A percentile compares a stretch with the other conserved stretches of the same genome.
Conservation (phyloP, 2,797 vertebrate species). For the Oceanodroma leucorhoa region DNA sequence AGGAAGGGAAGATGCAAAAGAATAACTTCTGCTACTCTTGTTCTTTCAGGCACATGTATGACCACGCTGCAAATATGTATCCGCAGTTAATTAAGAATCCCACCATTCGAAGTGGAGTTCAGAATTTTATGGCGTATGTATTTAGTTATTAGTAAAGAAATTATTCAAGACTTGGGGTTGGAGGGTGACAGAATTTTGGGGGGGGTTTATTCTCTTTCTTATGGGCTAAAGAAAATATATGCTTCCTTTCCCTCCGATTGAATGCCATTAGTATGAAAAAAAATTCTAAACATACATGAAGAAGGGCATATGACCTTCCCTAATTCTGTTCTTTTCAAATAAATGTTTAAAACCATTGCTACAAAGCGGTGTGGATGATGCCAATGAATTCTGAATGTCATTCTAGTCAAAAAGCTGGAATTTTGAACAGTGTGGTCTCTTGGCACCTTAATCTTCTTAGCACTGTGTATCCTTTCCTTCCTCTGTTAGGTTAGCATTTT, state of each 20-base stretch:
- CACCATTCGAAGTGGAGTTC: slow-evolving; percentile 69
- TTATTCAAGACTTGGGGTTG: not conserved
- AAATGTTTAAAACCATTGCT: not conserved
- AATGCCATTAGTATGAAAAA: not conserved
- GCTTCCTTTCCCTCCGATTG: not conserved
- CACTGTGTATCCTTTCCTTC: not conserved
- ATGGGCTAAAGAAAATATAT: not conserved
- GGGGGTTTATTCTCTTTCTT: not conserved
- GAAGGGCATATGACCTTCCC: not conserved
- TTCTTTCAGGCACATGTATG: slow-evolving; percentile 84
- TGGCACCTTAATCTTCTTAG: not conserved
- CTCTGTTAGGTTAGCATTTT: not conserved
- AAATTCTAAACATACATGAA: not conserved
- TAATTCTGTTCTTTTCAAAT: not conserved
- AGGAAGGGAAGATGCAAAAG: not conserved
- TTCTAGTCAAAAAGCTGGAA: not conserved
- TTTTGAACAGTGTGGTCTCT: not conserved
- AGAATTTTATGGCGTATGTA: slow-evolving; percentile 86
- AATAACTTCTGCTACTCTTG: slow-evolving; percentile 30
- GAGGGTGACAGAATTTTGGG: not conserved
- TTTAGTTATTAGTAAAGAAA: not conserved
- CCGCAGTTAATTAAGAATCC: slow-evolving; percentile 83
- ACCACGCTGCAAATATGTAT: slow-evolving; percentile 89
- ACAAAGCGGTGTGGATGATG: not conserved
- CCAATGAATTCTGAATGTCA: not conserved